Evolutionary conservation across 2,888 invertebrate genomes (phyloP), one percentile per base, ranked within the genome.

Genomic region (Caenorhabditis wallacei): DNA sequence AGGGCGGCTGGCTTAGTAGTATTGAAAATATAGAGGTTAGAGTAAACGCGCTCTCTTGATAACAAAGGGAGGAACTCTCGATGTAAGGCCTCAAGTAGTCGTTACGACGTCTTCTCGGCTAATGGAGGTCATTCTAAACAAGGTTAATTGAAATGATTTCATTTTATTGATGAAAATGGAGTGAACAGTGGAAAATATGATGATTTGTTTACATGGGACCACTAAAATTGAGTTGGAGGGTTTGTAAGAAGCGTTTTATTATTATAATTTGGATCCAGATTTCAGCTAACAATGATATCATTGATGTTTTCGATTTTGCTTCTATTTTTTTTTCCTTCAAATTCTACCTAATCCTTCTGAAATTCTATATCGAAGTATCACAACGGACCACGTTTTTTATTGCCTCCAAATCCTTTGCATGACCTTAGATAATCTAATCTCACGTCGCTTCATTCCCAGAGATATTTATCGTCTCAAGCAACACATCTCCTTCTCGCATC

Each of bases 41-140:
- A 61, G 75, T 37, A 76, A 78, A 22, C 24, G 78, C 78, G 78
- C 78, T 63, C 78, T 35, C 13, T 35, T 78, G 78, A 78, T 78
- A 69, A 63, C 24, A 35, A 35, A 48, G 30, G n/a, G 16, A 30
- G 20, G 8, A 11, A 40, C 54, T 48, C 37, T 72, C 61, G 40
- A 53, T 0, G 1, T 5, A 18, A 48, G 37, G 66, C 30, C 35
- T 57, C 16, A 40, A 68, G 68, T 61, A 16, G 51, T 69, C 53
- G 43, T 24, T 11, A 61, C 24, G 37, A 5, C 18, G 57, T 59
- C 53, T 51, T 43, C 13, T 61, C 43, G 61, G 61, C 54, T 43
- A 59, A 69, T 78, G 43, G 78, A 78, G 69, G 69, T 69, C 78
- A 78, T 22, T 61, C 18, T 20, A 8, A 51, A 66, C 24, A 51